Conservation (phyloP, 2,113 vertebrate species). For the Oreochromis spilurus region DNA sequence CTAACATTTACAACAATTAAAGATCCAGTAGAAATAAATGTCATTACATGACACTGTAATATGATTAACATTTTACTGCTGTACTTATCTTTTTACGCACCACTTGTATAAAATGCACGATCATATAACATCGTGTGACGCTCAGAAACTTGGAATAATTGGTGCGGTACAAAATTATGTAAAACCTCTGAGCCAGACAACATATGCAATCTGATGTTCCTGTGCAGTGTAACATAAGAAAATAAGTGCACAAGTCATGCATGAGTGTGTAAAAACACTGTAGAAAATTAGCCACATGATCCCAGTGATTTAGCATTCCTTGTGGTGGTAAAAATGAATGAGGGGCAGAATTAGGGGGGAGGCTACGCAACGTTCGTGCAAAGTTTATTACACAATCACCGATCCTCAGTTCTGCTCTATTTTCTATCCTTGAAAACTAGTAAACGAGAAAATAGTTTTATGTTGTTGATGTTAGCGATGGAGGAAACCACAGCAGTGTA, state of each 20-base stretch:
- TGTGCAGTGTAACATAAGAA: neutral
- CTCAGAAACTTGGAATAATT: neutral
- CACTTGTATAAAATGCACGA: too few species aligned
- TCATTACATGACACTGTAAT: neutral
- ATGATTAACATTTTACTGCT: neutral
- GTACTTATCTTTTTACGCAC: neutral
- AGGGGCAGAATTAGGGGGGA: neutral
- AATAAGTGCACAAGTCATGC: neutral
- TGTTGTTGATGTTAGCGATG: neutral
- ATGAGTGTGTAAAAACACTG: slow-evolving; percentile 40
- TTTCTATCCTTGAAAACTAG: neutral
- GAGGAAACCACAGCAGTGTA: neutral
- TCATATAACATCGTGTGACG: neutral
- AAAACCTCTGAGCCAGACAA: neutral
- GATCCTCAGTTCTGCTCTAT: neutral
- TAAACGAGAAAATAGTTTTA: neutral
- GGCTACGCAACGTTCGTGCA: neutral
- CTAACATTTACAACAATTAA: neutral
- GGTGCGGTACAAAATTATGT: neutral
- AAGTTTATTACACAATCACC: slow-evolving; percentile 23
- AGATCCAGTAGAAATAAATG: neutral
- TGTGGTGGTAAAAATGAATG: slow-evolving; percentile 38
- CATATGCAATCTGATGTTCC: neutral
- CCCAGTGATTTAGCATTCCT: slow-evolving; percentile 57
- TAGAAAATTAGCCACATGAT: slow-evolving; percentile 51